A percentile compares a stretch with the other conserved stretches of the same genome.
phyloP scores from a whole-genome alignment of 2,797 vertebrate genomes.

The Rallus crepitans region DNA sequence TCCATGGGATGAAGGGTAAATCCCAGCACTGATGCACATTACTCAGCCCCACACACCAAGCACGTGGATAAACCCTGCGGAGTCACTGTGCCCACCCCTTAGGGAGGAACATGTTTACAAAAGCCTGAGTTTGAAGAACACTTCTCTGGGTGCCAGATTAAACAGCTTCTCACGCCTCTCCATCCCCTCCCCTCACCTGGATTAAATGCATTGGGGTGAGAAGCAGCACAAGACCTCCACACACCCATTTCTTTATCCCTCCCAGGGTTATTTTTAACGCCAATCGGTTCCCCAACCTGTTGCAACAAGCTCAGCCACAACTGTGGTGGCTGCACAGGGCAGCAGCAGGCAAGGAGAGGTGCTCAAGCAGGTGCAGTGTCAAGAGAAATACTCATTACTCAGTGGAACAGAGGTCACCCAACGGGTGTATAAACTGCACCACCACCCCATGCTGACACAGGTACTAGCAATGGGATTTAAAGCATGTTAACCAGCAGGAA shows the following conservation, averaged over 20 bases:
- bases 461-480: background rate
- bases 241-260: accelerated
- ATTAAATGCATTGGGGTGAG: background rate
- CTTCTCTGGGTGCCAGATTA: background rate
- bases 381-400: background rate
- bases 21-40: too few species aligned
- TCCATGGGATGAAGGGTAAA: background rate
- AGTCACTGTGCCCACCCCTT: background rate
- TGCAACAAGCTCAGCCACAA: background rate
- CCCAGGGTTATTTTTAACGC: background rate
- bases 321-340: background rate
- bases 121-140: background rate
- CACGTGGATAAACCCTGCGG: background rate
- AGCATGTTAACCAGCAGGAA: background rate
- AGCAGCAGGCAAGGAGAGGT: background rate
- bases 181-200: background rate
- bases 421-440: accelerated
- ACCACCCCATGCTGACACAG: background rate
- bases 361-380: background rate
- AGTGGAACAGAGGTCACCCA: background rate
- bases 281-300: background rate
- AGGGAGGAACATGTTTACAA: background rate
- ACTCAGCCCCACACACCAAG: background rate
- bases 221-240: background rate
- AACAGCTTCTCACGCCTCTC: background rate